These are phyloP conservation scores for Hystrix cristata DNA, from an alignment of 2,113 vertebrate species.

Conservation along the genomic window DNA sequence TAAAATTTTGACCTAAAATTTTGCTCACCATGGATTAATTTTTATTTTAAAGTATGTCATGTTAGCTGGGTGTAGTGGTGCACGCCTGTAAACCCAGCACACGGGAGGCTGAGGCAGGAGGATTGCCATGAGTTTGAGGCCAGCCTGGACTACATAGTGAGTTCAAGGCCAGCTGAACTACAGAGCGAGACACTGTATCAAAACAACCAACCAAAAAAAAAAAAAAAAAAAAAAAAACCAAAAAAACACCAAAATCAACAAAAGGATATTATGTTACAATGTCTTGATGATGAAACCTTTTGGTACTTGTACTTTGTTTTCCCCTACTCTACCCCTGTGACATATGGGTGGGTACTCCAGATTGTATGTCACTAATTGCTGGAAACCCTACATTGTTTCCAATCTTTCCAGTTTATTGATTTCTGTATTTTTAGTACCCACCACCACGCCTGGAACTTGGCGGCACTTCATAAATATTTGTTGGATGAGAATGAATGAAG, in stretches of 20 bases:
- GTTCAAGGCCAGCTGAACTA: too few relatives aligned
- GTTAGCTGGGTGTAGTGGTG: not conserved
- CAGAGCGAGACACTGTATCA: too few relatives aligned
- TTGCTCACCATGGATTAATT: not conserved
- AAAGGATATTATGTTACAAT: too few relatives aligned
- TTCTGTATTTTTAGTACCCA: not conserved
- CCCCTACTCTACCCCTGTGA: not conserved
- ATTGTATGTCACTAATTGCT: not conserved
- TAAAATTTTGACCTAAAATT: not conserved
- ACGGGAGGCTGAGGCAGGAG: too few relatives aligned
- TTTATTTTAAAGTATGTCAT: not conserved
- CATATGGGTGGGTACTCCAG: not conserved
- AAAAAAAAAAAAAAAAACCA: too few relatives aligned
- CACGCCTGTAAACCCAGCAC: too few relatives aligned
- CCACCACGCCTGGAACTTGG: not conserved
- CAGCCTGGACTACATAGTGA: too few relatives aligned
- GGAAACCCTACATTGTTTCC: not conserved
- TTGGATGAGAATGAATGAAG: not conserved
- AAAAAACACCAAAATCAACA: too few relatives aligned
- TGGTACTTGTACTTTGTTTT: not conserved
- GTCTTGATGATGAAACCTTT: not conserved
- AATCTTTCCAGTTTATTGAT: not conserved
- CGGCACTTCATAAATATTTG: not conserved
- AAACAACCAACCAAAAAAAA: not conserved
- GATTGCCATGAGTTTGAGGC: too few relatives aligned